Base-by-base conservation (phyloP, 1,140 invertebrate genomes). In the Leptinotarsa defecta region DNA sequence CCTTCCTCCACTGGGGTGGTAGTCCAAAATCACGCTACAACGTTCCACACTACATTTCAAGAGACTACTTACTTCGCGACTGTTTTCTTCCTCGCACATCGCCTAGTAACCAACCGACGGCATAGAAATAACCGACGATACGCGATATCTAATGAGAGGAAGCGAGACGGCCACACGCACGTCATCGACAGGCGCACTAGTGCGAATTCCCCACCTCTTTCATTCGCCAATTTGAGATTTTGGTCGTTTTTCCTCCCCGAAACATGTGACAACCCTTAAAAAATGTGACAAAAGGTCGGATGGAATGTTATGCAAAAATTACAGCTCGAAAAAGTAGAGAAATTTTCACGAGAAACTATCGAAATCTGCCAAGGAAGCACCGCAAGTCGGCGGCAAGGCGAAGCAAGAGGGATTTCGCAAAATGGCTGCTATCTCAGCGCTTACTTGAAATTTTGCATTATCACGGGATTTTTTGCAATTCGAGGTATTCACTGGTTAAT, bases 81-180 rank as follows among this genome's bases (percentile, higher is more conserved):
- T 81, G 78, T 79, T 79, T 79, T 80, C 79, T 77, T 78, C 75
- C 76, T 77, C 75, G 69, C 73, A 69, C 76, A 78, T 78, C 76
- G 81, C 81, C 78, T 82, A 79, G 81, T 80, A 82, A 82, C 81
- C 81, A 80, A 80, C 81, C 77, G 77, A 82, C 75, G 78, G 76
- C 78, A 73, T 75, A 62, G 22, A 74, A 75, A 75, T 76, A 64
- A 62, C 65, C 74, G 71, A 75, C 74, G 73, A 67, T 57, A 68
- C 67, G 73, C 57, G 73, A 65, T 68, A 73, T 57, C 43, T 43
- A 43, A 74, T 72, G 69, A 27, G 73, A 57, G 74, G 73, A 74
- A 76, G 13, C 62, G 75, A 75, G 74, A 75, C 49, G 70, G 77
- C 5, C 27, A 57, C 22, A 27, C 73, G 73, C 67, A 81, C 80